Conservation (phyloP, 2,113 vertebrate genomes). For the Tauraco erythrolophus region DNA sequence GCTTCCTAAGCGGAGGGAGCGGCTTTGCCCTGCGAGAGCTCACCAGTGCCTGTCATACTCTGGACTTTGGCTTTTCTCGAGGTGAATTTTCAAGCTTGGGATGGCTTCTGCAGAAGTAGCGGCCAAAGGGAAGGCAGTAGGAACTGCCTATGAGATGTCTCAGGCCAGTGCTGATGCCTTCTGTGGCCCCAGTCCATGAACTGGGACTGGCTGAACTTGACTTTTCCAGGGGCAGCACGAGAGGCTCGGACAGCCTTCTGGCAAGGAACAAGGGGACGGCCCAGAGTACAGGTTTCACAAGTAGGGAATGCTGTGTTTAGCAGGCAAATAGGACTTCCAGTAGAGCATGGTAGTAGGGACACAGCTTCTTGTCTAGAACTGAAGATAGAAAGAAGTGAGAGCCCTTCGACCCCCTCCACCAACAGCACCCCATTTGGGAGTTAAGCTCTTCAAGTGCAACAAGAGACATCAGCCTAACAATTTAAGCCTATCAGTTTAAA, state of each 20-base stretch:
- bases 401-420: background rate
- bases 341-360: background rate
- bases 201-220: background rate
- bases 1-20: background rate
- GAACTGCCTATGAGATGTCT: background rate
- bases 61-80: background rate
- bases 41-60: accelerated
- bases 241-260: background rate
- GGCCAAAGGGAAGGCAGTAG: background rate
- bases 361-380: background rate
- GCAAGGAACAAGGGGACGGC: background rate
- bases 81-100: background rate
- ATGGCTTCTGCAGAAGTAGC: background rate
- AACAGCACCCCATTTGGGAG: background rate
- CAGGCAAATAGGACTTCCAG: background rate
- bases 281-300: background rate
- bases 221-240: background rate
- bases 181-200: background rate
- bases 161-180: background rate
- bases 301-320: background rate
- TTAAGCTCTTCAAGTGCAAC: accelerated
- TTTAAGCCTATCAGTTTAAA: too few relatives aligned
- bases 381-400: background rate
- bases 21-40: background rate
- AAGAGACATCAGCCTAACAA: background rate